Base-by-base conservation (phyloP, 2,888 invertebrate genomes). In the Cantharis rufa region DNA sequence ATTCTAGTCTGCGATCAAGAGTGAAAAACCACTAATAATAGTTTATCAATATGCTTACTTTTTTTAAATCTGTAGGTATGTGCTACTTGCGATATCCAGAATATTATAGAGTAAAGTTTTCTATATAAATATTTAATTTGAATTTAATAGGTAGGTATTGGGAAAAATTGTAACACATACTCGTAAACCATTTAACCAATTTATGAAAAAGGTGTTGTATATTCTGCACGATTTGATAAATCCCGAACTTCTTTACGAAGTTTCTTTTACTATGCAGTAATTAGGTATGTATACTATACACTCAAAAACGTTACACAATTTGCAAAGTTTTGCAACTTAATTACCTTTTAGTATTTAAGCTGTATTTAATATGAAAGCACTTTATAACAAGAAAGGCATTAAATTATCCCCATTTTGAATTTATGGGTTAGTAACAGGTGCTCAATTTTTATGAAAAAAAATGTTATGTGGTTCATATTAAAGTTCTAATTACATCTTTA, bases 371-470 rank as follows among this genome's bases (percentile, higher is more conserved):
- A 48, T 13, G 48, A 48, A n/a, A n/a, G 48, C 48, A 48, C 48
- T 48, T 48, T 48, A 48, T 48, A 48, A 48, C 48, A 48, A n/a
- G 48, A 48, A 48, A 48, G 48, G 48, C 48, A 48, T 48, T 48
- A 48, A 48, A 48, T 48, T 48, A 48, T 48, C 48, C 48, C 48
- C 48, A 48, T 48, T 48, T 48, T 48, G 48, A 48, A 48, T 48
- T 48, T 48, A 48, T 48, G n/a, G 48, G 48, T 48, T 48, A 48
- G 48, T 48, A 48, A 48, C 48, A 68, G 68, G 24, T 68, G 27
- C 68, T 68, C 27, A 68, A 68, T 68, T 68, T 68, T 68, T 68
- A 68, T 68, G 21, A 24, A 68, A 68, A n/a, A 68, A 48, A 48
- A 48, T n/a, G n/a, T 48, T 48, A 48, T n/a, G 48, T 48, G n/a